These are phyloP conservation scores for Tangara arthus DNA, from an alignment of 2,797 vertebrate genomes.

Conservation along the genomic window DNA sequence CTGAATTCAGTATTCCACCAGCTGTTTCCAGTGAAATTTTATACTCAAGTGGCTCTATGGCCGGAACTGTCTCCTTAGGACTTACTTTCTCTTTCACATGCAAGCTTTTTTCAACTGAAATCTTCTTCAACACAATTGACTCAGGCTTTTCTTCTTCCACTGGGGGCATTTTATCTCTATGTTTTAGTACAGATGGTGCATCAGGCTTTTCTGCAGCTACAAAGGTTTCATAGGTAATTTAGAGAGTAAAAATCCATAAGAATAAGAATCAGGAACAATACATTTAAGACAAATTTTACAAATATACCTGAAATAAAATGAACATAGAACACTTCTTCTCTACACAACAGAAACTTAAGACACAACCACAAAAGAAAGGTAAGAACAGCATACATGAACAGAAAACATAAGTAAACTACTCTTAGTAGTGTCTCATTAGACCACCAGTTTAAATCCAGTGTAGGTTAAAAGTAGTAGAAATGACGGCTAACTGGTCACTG, in stretches of 20 bases:
- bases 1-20: slow-evolving; percentile 64
- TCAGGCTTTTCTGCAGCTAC: slow-evolving; percentile 76
- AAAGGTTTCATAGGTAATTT: slow-evolving; percentile 79
- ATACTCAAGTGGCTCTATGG: slow-evolving; percentile 9
- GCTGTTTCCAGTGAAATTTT: slow-evolving; percentile 23
- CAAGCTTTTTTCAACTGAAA: slow-evolving; percentile 14
- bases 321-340: not conserved
- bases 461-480: not conserved
- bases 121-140: slow-evolving; percentile 78
- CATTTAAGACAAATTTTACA: slow-evolving; percentile 50
- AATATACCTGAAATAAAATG: slow-evolving; percentile 33
- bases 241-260: slow-evolving; percentile 49
- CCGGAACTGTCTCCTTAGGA: not conserved
- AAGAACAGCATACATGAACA: not conserved
- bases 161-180: slow-evolving; percentile 76
- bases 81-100: slow-evolving; percentile 23
- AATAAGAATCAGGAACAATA: slow-evolving; percentile 18
- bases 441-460: not conserved
- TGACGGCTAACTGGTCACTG: not conserved
- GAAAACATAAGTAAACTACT: not conserved
- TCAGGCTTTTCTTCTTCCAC: slow-evolving; percentile 78
- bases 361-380: not conserved
- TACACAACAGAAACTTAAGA: slow-evolving; percentile 2
- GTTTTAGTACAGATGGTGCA: slow-evolving; percentile 71
- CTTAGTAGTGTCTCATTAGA: not conserved